Conservation (phyloP, 1,140 invertebrate species). For the Stenopsyche tienmushanensis region DNA sequence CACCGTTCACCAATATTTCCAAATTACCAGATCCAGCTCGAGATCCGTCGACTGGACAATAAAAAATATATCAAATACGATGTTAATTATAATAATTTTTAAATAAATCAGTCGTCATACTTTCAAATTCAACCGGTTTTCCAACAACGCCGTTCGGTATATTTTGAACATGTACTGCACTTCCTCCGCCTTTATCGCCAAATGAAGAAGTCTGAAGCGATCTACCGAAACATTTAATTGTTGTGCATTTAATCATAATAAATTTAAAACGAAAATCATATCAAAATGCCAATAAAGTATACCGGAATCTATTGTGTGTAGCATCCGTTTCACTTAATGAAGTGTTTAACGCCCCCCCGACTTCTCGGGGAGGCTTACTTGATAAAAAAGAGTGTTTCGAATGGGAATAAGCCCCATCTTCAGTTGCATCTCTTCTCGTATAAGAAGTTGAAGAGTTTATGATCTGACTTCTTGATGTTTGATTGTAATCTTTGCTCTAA, state of each 20-base stretch:
- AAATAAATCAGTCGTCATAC: constrained; percentile 59
- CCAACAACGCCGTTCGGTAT: constrained; percentile 84
- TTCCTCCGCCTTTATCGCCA: constrained; percentile 63
- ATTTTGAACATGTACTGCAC: constrained; percentile 80
- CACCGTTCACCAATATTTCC: constrained; percentile 94
- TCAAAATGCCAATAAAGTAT: constrained; percentile 17
- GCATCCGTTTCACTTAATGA: constrained; percentile 54
- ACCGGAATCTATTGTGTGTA: constrained; percentile 53
- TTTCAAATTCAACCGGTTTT: constrained; percentile 93
- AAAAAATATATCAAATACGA: not conserved
- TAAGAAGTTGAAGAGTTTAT: constrained; percentile 49
- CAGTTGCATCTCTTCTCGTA: constrained; percentile 52
- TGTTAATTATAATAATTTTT: not conserved
- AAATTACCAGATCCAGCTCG: constrained; percentile 93
- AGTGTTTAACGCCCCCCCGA: constrained; percentile 52
- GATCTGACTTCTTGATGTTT: constrained; percentile 31
- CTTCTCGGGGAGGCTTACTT: constrained; percentile 57
- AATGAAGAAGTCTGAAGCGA: constrained; percentile 46
- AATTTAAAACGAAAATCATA: not conserved
- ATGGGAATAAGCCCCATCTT: constrained; percentile 47
- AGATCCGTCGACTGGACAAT: constrained; percentile 84
- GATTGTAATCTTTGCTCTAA: constrained; percentile 28
- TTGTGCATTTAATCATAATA: not conserved
- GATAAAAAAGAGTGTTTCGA: constrained; percentile 57
- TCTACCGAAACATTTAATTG: constrained; percentile 11